Evolutionary conservation across 2,113 vertebrate genomes (phyloP).

Genomic region (Cyprinodon brontotheroides): DNA sequence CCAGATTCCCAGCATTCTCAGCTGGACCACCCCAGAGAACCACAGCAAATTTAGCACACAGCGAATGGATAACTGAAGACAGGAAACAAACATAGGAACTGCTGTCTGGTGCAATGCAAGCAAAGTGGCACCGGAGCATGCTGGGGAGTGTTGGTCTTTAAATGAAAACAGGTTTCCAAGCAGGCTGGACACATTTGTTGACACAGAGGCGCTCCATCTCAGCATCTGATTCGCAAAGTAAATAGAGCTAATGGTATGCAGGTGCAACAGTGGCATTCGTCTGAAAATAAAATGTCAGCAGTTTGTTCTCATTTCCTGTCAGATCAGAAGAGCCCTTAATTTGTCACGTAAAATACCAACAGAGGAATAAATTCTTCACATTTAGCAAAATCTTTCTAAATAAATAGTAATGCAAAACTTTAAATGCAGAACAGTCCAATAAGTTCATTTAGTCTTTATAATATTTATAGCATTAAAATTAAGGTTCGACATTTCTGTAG

Average conservation of each 20-base stretch:
- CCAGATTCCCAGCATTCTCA: slow-evolving; percentile 42
- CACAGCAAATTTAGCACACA: slow-evolving; percentile 22
- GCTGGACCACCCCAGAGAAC: slow-evolving; percentile 25
- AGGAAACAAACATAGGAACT: not conserved
- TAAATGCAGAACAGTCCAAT: not conserved
- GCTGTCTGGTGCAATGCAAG: not conserved
- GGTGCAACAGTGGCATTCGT: not conserved
- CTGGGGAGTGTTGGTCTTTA: not conserved
- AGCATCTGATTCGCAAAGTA: not conserved
- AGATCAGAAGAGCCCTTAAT: not conserved
- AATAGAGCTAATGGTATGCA: not conserved
- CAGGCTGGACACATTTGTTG: not conserved
- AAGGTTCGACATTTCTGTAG: not conserved
- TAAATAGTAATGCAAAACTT: not conserved
- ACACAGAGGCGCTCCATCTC: not conserved
- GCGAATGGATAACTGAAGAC: not conserved
- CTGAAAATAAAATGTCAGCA: not conserved
- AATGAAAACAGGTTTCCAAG: not conserved
- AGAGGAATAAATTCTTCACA: too few relatives aligned
- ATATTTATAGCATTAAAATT: not conserved
- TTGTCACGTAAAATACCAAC: not conserved
- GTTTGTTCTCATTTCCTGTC: not conserved
- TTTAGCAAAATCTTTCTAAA: not conserved
- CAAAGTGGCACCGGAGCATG: not conserved
- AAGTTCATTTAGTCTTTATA: not conserved